Evolutionary conservation across 1,140 invertebrate species (phyloP).

Genomic region (Drosophila punjabiensis): DNA sequence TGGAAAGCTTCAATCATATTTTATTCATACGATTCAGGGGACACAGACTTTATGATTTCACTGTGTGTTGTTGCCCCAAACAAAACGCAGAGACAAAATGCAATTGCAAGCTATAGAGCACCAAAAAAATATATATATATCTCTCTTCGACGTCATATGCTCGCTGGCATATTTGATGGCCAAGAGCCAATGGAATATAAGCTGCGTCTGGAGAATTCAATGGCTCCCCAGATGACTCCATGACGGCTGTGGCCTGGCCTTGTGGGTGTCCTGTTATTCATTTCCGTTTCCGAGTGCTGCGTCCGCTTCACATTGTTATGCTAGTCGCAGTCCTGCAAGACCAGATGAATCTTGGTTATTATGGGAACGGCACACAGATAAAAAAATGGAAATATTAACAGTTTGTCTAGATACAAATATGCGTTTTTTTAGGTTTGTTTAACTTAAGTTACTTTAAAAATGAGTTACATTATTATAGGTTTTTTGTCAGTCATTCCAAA

Average conservation of each 20-base stretch:
- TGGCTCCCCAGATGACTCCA: neutral
- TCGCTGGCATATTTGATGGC: constrained; percentile 31
- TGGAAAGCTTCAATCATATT: constrained; percentile 2
- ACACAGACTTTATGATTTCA: constrained; percentile 15
- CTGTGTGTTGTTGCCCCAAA: constrained; percentile 15
- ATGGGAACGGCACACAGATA: neutral
- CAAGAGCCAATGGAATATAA: constrained; percentile 14
- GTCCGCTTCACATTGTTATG: constrained; percentile 70
- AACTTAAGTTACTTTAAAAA: too few species aligned
- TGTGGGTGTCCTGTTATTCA: constrained; percentile 72
- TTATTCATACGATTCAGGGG: constrained; percentile 10
- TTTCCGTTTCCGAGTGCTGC: constrained; percentile 74
- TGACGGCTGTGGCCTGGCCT: constrained; percentile 30
- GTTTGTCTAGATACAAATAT: too few species aligned
- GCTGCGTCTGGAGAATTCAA: neutral
- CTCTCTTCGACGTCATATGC: constrained; percentile 13
- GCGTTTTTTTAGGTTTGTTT: too few species aligned
- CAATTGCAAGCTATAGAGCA: constrained; percentile 39
- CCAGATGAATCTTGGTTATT: constrained; percentile 65
- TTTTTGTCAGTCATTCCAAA: too few species aligned
- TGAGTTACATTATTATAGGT: too few species aligned
- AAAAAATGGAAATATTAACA: neutral
- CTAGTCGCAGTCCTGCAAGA: constrained; percentile 31
- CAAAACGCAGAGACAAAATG: constrained; percentile 4
- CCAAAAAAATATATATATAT: constrained; percentile 10